phyloP scores from a whole-genome alignment of 2,113 vertebrate species.

The Gobius niger region DNA sequence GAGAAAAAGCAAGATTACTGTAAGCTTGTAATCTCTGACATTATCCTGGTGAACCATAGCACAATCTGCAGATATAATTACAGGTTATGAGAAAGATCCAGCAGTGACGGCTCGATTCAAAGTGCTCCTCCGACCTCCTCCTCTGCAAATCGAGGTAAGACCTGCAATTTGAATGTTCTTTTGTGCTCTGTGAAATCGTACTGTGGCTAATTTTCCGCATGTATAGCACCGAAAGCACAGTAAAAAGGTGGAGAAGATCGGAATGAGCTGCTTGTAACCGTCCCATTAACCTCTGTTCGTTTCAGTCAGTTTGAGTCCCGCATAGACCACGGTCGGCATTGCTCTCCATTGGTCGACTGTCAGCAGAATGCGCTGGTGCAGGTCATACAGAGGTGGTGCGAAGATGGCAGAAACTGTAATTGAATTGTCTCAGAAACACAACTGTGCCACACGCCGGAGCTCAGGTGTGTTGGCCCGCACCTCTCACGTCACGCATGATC shows the following conservation, averaged over 20 bases:
- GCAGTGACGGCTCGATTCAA: slow-evolving; percentile 27
- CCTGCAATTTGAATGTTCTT: slow-evolving; percentile 40
- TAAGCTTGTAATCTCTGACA: neutral
- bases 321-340: slow-evolving; percentile 52
- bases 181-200: slow-evolving; percentile 45
- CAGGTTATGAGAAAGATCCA: slow-evolving; percentile 28
- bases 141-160: slow-evolving; percentile 18
- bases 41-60: slow-evolving; percentile 14
- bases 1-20: neutral
- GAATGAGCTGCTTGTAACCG: neutral
- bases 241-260: slow-evolving; percentile 21
- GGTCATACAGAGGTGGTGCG: slow-evolving; percentile 60
- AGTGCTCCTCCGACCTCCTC: slow-evolving; percentile 20
- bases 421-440: slow-evolving; percentile 68
- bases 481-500: slow-evolving; percentile 68
- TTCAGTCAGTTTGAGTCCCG: slow-evolving; percentile 43
- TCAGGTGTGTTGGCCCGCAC: slow-evolving; percentile 57
- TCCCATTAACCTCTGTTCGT: slow-evolving; percentile 41
- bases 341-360: slow-evolving; percentile 55
- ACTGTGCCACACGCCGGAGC: slow-evolving; percentile 36
- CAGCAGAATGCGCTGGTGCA: slow-evolving; percentile 52
- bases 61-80: slow-evolving; percentile 41
- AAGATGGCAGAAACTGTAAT: slow-evolving; percentile 62
- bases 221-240: slow-evolving; percentile 31
- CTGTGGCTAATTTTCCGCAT: slow-evolving; percentile 16